phyloP scores from a whole-genome alignment of 2,888 invertebrate species.

The Cheilosia grossa region DNA sequence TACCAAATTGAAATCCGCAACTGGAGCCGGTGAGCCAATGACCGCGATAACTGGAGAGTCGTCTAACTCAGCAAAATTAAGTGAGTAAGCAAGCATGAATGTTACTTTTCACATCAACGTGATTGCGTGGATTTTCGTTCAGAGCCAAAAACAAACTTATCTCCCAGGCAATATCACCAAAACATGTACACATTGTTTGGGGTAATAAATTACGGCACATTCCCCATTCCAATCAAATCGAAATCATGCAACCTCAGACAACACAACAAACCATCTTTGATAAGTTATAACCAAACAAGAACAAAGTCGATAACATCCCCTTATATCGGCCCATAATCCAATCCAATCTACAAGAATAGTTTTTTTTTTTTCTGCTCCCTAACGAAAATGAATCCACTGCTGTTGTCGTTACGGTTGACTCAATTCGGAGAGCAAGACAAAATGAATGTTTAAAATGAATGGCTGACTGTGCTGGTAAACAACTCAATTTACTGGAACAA shows the following conservation, averaged over 20 bases:
- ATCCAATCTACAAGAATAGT: conserved; percentile 27
- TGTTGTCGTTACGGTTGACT: conserved; percentile 38
- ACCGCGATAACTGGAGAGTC: too few relatives aligned
- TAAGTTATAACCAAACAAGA: conserved; percentile 19
- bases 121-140: too few relatives aligned
- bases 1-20: too few relatives aligned
- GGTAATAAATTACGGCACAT: not conserved
- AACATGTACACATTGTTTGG: too few relatives aligned
- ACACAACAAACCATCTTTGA: conserved; percentile 29
- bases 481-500: conserved; percentile 60
- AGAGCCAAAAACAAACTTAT: too few relatives aligned
- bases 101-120: too few relatives aligned
- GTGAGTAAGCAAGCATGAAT: too few relatives aligned
- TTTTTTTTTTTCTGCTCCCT: not conserved
- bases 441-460: conserved; percentile 57
- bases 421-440: conserved; percentile 35
- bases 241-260: not conserved
- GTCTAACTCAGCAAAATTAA: too few relatives aligned
- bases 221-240: not conserved
- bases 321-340: conserved; percentile 14
- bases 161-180: too few relatives aligned
- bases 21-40: too few relatives aligned
- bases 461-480: conserved; percentile 57
- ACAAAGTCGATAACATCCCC: conserved; percentile 4
- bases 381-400: conserved; percentile 39